A percentile compares a stretch with the other conserved stretches of the same genome.
Evolutionary conservation across 2,113 vertebrate genomes (phyloP).

Genomic region (Chrysochloris asiatica): DNA sequence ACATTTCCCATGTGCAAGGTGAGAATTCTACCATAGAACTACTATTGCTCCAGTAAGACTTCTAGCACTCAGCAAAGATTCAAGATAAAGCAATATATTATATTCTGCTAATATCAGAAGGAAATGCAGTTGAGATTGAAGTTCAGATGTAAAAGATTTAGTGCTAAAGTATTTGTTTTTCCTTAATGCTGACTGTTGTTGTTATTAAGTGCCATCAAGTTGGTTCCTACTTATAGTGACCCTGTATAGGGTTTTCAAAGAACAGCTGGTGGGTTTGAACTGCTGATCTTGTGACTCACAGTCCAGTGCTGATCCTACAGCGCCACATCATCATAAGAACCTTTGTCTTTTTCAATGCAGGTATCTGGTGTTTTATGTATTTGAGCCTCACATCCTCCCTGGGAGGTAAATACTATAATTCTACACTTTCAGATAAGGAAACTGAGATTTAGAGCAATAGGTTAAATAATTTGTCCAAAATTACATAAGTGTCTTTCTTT

Average conservation of each 20-base stretch:
- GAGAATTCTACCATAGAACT: background rate
- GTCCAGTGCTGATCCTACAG: too few relatives aligned
- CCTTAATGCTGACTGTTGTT: too few relatives aligned
- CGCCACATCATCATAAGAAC: too few relatives aligned
- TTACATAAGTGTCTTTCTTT: background rate
- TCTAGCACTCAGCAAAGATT: background rate
- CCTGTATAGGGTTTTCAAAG: too few relatives aligned
- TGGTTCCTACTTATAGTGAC: too few relatives aligned
- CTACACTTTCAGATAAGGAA: background rate
- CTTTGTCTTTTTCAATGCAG: too few relatives aligned
- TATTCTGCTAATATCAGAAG: background rate
- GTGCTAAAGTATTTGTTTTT: background rate
- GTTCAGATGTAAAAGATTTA: slow-evolving; percentile 9
- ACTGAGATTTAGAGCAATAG: background rate
- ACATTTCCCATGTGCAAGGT: background rate
- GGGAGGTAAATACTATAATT: background rate
- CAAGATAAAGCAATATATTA: background rate
- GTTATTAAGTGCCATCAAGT: too few relatives aligned
- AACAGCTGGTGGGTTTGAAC: too few relatives aligned
- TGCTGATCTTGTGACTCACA: too few relatives aligned
- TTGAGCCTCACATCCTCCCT: background rate
- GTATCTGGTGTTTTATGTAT: background rate
- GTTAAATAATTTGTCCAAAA: background rate
- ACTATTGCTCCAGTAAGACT: background rate
- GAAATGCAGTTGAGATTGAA: background rate